Conservation (phyloP, 2,888 invertebrate species). For the Thumatha senex region DNA sequence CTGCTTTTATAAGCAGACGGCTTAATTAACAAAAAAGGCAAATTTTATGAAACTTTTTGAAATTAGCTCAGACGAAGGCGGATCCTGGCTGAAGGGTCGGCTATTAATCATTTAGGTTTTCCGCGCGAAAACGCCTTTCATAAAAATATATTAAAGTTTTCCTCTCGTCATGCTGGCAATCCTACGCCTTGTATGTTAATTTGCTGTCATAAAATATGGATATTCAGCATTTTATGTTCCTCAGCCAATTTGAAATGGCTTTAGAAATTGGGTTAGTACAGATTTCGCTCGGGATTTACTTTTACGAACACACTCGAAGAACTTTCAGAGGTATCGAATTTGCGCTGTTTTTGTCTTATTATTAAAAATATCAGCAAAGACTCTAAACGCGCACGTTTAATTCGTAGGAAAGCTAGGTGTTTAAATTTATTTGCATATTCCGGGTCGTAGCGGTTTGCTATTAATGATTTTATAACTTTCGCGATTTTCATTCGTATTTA, state of each 20-base stretch:
- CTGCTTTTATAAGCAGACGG: conserved; percentile 35
- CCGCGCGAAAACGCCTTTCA: conserved; percentile 69
- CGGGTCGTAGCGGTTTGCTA: too few species aligned
- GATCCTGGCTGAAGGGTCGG: conserved; percentile 64
- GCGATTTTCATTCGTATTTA: too few species aligned
- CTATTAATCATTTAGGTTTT: conserved; percentile 73
- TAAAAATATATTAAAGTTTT: conserved; percentile 77
- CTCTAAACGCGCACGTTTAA: too few species aligned
- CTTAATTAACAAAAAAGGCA: conserved; percentile 58
- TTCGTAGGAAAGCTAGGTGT: too few species aligned
- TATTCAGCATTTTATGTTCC: conserved; percentile 57
- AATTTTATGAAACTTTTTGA: conserved; percentile 48
- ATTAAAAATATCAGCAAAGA: too few species aligned
- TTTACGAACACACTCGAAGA: conserved; percentile 12
- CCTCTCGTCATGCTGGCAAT: conserved; percentile 61
- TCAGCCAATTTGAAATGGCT: conserved; percentile 39
- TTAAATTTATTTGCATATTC: too few species aligned
- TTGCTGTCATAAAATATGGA: conserved; percentile 63
- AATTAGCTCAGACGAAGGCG: conserved; percentile 59
- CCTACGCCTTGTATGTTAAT: conserved; percentile 74
- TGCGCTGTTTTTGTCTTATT: not conserved
- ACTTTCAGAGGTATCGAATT: conserved; percentile 3
- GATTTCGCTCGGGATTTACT: conserved; percentile 29
- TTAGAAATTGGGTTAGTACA: conserved; percentile 44
- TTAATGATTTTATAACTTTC: too few species aligned